These are phyloP conservation scores for Enteromius viviparus DNA, from an alignment of 2,797 vertebrate species.

Conservation along the genomic window DNA sequence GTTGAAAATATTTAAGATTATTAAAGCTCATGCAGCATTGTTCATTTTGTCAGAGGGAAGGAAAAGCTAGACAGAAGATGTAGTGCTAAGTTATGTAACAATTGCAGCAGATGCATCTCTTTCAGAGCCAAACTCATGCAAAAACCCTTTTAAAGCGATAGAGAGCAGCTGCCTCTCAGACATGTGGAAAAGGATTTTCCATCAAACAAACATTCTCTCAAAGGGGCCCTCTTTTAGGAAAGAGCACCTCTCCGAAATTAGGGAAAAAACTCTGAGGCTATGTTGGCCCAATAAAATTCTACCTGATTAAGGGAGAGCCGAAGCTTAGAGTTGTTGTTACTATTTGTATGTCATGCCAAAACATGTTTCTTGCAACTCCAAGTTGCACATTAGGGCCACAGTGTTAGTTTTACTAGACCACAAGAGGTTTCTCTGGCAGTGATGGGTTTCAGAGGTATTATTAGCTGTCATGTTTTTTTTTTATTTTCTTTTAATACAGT, in stretches of 20 bases:
- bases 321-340: conserved; percentile 37
- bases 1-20: not conserved
- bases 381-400: conserved; percentile 14
- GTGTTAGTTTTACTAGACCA: conserved; percentile 22
- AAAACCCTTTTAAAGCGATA: conserved; percentile 73
- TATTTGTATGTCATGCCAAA: conserved; percentile 22
- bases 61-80: conserved; percentile 50
- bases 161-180: conserved; percentile 76
- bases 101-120: conserved; percentile 76
- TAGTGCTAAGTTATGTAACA: conserved; percentile 77
- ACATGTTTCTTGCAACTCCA: not conserved
- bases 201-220: conserved; percentile 73
- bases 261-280: conserved; percentile 67
- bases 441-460: not conserved
- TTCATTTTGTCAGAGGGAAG: too few species aligned
- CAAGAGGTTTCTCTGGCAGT: conserved; percentile 7
- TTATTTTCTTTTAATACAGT: not conserved
- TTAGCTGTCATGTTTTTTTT: not conserved
- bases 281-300: conserved; percentile 64
- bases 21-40: too few species aligned
- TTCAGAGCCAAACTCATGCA: conserved; percentile 73
- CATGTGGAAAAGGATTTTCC: conserved; percentile 80
- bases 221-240: conserved; percentile 73
- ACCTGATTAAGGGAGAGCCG: conserved; percentile 60
- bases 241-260: conserved; percentile 52